Conservation (phyloP, 2,888 invertebrate genomes). For the Nomada fucata region DNA sequence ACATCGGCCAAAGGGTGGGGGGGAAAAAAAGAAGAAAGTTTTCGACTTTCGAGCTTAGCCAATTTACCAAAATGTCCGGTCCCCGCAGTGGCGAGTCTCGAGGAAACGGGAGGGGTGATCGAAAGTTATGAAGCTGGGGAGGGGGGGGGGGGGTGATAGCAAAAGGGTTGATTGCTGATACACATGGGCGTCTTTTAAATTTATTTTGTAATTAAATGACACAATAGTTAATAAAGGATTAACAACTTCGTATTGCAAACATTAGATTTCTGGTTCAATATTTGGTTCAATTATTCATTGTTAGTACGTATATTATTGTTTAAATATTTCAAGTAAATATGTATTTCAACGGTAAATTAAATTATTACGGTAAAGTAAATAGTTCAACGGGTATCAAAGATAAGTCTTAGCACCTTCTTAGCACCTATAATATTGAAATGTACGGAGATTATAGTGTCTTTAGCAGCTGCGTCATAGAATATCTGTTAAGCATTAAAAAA, state of each 20-base stretch:
- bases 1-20: not conserved
- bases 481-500: too few relatives aligned
- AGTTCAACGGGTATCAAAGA: too few relatives aligned
- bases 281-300: not conserved
- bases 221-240: not conserved
- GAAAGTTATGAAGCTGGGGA: not conserved
- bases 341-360: too few relatives aligned
- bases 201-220: not conserved
- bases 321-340: too few relatives aligned
- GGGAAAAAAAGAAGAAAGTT: slow-evolving; percentile 34
- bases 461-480: too few relatives aligned
- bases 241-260: not conserved
- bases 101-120: slow-evolving; percentile 20
- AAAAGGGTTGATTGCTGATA: not conserved
- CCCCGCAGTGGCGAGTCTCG: not conserved
- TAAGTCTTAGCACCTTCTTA: too few relatives aligned
- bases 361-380: too few relatives aligned
- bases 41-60: slow-evolving; percentile 62
- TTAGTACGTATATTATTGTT: not conserved
- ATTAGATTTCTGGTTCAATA: not conserved
- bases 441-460: too few relatives aligned
- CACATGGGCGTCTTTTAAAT: not conserved
- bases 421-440: too few relatives aligned
- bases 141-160: not conserved
- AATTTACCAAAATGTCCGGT: slow-evolving; percentile 71